phyloP scores from a whole-genome alignment of 1,140 invertebrate species.

The Hyposmocoma kahamanoa region DNA sequence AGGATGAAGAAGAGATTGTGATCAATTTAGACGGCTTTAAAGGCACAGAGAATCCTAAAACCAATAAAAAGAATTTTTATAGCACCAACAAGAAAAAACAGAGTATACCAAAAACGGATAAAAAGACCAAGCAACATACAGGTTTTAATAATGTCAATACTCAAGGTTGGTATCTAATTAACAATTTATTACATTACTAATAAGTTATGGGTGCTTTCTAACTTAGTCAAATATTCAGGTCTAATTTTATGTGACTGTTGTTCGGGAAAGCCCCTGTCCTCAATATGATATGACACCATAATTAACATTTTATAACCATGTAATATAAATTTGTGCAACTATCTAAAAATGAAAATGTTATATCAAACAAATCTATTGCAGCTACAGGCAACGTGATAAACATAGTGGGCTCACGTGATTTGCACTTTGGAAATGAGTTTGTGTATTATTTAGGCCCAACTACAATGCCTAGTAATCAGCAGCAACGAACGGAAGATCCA shows the following conservation, averaged over 20 bases:
- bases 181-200: neutral
- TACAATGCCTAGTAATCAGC: constrained; percentile 10
- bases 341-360: neutral
- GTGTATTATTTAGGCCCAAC: constrained; percentile 52
- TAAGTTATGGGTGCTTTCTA: neutral
- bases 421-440: constrained; percentile 53
- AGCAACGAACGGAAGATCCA: constrained; percentile 17
- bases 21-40: constrained; percentile 34
- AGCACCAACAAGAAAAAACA: constrained; percentile 18
- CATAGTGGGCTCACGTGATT: constrained; percentile 53
- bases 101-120: constrained; percentile 12
- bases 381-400: constrained; percentile 64
- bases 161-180: neutral
- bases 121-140: constrained; percentile 24
- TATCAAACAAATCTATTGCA: constrained; percentile 16
- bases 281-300: neutral
- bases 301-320: neutral
- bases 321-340: neutral
- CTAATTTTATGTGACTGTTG: neutral
- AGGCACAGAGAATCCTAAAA: constrained; percentile 29
- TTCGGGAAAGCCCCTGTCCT: neutral
- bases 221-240: neutral
- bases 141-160: neutral
- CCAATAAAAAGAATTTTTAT: constrained; percentile 26
- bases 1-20: constrained; percentile 21